Conservation (phyloP, 1,140 invertebrate species). For the Drosophila bocki region DNA sequence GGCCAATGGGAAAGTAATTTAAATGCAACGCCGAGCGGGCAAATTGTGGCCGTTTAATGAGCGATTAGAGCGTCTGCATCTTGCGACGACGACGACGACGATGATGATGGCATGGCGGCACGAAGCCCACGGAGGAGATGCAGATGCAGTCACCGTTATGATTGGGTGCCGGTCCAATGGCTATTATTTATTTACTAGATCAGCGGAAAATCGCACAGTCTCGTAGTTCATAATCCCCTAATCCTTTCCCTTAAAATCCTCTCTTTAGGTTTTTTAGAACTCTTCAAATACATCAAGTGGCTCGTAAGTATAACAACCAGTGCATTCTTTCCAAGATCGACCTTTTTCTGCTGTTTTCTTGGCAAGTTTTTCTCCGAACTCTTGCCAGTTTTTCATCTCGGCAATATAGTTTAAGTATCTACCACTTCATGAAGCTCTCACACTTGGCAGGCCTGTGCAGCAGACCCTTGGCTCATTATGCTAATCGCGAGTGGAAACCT, state of each 20-base stretch:
- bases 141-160: slow-evolving; percentile 42
- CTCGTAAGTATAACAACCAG: not conserved
- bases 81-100: slow-evolving; percentile 9
- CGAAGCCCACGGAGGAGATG: slow-evolving; percentile 19
- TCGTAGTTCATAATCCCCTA: not conserved
- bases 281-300: not conserved
- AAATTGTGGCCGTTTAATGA: slow-evolving; percentile 79
- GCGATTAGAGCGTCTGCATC: slow-evolving; percentile 68
- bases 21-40: slow-evolving; percentile 72
- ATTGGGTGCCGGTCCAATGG: slow-evolving; percentile 30
- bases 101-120: slow-evolving; percentile 51
- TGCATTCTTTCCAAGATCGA: not conserved
- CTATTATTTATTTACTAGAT: slow-evolving; percentile 15
- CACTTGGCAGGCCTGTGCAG: slow-evolving; percentile 10
- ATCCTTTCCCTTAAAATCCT: not conserved
- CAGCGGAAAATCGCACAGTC: not conserved
- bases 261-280: not conserved
- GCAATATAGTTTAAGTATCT: not conserved
- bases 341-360: not conserved
- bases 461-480: slow-evolving; percentile 60
- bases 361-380: not conserved
- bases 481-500: slow-evolving; percentile 69
- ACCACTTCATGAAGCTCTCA: slow-evolving; percentile 3
- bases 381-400: slow-evolving; percentile 2
- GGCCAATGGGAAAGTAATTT: slow-evolving; percentile 77